Evolutionary conservation across 2,888 invertebrate genomes (phyloP).

Genomic region (Desoria tigrina): DNA sequence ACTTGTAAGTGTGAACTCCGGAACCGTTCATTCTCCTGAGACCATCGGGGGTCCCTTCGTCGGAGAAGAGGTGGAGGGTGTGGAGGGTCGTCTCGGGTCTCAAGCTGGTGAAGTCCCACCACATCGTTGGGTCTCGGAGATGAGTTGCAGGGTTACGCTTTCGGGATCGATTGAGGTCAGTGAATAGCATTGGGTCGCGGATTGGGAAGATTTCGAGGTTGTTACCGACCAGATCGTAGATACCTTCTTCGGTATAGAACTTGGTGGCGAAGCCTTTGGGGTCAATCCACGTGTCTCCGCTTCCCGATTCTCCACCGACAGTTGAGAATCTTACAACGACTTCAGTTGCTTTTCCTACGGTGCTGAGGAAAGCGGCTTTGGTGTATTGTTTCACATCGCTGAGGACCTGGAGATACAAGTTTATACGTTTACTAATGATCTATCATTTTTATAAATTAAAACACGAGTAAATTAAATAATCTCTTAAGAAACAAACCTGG

Average conservation of each 20-base stretch:
- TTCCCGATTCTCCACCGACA: conserved; percentile 87
- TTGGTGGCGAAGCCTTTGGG: conserved; percentile 77
- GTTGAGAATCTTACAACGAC: conserved; percentile 79
- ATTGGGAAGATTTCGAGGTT: conserved; percentile 92
- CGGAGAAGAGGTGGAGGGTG: conserved; percentile 77
- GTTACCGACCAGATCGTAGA: conserved; percentile 90
- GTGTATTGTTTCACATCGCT: conserved; percentile 68
- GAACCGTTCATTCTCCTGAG: conserved; percentile 92
- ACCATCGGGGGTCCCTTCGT: conserved; percentile 67
- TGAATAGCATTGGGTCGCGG: conserved; percentile 84
- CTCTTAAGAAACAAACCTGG: too few relatives aligned
- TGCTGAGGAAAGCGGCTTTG: conserved; percentile 75
- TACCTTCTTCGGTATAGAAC: conserved; percentile 88
- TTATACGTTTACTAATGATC: too few relatives aligned
- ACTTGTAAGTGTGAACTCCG: conserved; percentile 89
- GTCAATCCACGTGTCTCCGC: conserved; percentile 17
- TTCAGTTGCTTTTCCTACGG: conserved; percentile 76
- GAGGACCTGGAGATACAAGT: too few relatives aligned
- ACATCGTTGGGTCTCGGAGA: conserved; percentile 89
- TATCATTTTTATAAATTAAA: too few relatives aligned
- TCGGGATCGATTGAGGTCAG: conserved; percentile 93
- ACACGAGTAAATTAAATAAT: too few relatives aligned
- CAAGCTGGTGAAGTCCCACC: conserved; percentile 90
- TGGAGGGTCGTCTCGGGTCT: conserved; percentile 86
- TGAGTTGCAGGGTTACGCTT: conserved; percentile 91